Evolutionary conservation across 2,113 vertebrate species (phyloP), one percentile per base, ranked within the genome.

Genomic region (Trogon surrucura): DNA sequence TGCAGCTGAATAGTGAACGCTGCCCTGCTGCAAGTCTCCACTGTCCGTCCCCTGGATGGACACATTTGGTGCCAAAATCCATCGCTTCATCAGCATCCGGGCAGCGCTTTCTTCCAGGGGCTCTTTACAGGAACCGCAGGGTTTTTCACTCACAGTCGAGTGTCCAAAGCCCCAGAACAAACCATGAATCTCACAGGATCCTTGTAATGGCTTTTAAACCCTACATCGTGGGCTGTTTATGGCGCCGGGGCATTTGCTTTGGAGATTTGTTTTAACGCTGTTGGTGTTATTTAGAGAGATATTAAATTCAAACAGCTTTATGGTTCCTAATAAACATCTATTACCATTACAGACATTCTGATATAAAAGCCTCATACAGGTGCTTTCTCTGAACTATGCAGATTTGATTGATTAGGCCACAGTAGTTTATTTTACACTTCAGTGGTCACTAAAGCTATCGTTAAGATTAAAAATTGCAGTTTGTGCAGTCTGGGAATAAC

Each of bases 321-420:
- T 75, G 96, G 93, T 86, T 83, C 94, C 96, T 97, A 97, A 97
- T 97, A 97, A 97, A 97, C 87, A 96, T 96, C 96, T 92, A 95
- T 96, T 95, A 97, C 96, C 97, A 93, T 94, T 96, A 91, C 94
- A 93, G 94, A 61, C 96, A 15, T 78, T 89, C 89, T 65, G 89
- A 95, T 92, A 85, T 84, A 90, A 95, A 95, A 91, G 92, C 92
- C 97, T 92, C 95, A 95, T 87, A 93, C 95, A 97, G 95, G 93
- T 96, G 89, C 70, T 90, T 64, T 85, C 50, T 61, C 70, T 41
- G 72, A 92, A 69, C 92, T 82, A 94, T 86, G 87, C 77, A 92
- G 89, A 95, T 96, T 93, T 97, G 95, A 95, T 89, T 89, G 92
- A 74, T 95, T 92, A 96, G 89, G 85, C 89, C 80, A 89, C 91